A percentile compares a stretch with the other conserved stretches of the same genome.
Conservation (phyloP, 2,888 invertebrate genomes). For the Eupeodes latifasciatus region DNA sequence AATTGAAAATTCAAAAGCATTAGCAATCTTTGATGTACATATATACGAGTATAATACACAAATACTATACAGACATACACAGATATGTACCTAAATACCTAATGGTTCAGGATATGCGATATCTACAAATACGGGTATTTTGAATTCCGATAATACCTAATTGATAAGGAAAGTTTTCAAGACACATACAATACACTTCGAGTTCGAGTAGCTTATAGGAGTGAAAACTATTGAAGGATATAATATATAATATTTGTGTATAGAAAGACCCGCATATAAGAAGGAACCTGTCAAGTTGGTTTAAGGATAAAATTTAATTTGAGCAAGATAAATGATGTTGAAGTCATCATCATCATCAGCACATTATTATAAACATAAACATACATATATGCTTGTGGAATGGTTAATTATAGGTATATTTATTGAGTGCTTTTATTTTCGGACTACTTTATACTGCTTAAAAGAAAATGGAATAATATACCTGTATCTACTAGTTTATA, state of each 20-base stretch:
- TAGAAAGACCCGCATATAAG: conserved; percentile 2
- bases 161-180: conserved; percentile 18
- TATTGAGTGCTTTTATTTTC: no score
- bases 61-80: no score
- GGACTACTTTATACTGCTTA: no score
- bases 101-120: neutral
- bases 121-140: neutral
- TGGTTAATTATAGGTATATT: neutral
- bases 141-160: neutral
- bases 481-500: no score
- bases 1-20: conserved; percentile 61
- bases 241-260: neutral
- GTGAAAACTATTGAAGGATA: conserved; percentile 21
- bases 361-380: neutral
- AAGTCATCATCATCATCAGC: conserved; percentile 15
- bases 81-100: neutral
- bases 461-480: no score
- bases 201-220: neutral
- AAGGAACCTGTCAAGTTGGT: conserved; percentile 19
- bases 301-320: conserved; percentile 19
- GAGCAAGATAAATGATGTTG: conserved; percentile 45
- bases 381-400: neutral
- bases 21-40: neutral
- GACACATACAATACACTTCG: neutral
- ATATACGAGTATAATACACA: no score